Evolutionary conservation across 2,888 invertebrate species (phyloP), one percentile per base, ranked within the genome.

Genomic region (Asteroscopus sphinx): DNA sequence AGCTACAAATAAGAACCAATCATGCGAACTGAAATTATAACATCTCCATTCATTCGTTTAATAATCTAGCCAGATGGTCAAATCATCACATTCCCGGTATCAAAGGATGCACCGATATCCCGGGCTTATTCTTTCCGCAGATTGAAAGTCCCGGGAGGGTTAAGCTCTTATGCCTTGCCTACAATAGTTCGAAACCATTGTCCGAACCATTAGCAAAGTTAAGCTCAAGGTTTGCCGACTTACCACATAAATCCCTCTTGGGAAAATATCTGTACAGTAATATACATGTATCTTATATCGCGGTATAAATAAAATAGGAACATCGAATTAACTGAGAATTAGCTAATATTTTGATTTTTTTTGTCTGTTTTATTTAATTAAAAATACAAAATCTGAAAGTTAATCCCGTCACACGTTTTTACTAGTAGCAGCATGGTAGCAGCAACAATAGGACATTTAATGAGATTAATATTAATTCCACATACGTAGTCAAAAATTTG

Each of bases 161-260:
- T 82, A 79, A 81, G 83, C 81, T 84, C 82, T 83, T 80, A 81
- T 80, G 79, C 77, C 79, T 79, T 80, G 82, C 79, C 83, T 79
- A 81, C 84, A 83, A 85, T 84, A 83, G 81, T 78, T 81, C 71
- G 65, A 81, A 78, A 62, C 77, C 76, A 80, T 83, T 84, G 85
- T 83, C 64, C 82, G 79, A 82, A 78, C 89, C 88, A 91, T 91
- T 90, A 91, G 87, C 82, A 62, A 80, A 87, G 88, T 87, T 87
- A 83, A 86, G 82, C 83, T 82, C 76, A 76, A 67, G 80, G 82
- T 81, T 85, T 81, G 77, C 76, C 77, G 77, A 80, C 81, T 80
- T 83, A 76, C 76, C 71, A 71, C 73, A 71, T 68, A 74, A 77
- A 76, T 78, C 73, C 75, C 79, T 73, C 73, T 69, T 64, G 79